Percentiles rank a stretch among this genome's conserved stretches.
These are phyloP conservation scores for Acropternis orthonyx DNA, from an alignment of 2,797 vertebrate genomes.

Conservation along the genomic window DNA sequence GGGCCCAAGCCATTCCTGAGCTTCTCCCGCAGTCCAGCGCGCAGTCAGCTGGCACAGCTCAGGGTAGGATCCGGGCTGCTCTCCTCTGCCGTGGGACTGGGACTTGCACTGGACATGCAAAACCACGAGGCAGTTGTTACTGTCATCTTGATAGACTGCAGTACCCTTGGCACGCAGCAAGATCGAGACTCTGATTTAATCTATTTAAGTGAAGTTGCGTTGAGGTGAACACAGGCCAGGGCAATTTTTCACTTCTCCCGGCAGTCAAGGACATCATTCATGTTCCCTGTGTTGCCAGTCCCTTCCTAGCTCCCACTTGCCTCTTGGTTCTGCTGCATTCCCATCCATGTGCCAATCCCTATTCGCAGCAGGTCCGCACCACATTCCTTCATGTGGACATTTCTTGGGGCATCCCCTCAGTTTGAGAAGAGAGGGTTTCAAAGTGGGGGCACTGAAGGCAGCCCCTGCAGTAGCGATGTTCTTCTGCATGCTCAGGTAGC, in stretches of 20 bases:
- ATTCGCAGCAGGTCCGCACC: neutral
- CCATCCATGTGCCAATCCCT: neutral
- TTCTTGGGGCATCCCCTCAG: neutral
- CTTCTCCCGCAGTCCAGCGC: neutral
- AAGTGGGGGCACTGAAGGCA: neutral
- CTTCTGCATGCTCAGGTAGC: neutral
- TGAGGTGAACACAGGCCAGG: neutral
- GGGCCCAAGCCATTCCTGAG: neutral
- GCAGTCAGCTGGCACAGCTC: neutral
- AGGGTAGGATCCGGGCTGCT: neutral
- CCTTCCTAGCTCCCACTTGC: neutral
- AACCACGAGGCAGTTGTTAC: neutral
- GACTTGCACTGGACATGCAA: neutral
- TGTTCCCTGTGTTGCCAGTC: neutral
- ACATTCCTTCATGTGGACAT: neutral
- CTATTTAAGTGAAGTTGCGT: neutral
- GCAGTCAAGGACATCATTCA: neutral
- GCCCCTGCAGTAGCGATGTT: neutral
- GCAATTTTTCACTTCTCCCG: neutral
- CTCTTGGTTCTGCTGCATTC: neutral
- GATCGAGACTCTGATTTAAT: neutral
- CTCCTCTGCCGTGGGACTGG: neutral
- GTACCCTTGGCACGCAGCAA: neutral
- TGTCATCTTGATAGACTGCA: neutral
- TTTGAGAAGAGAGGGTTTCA: neutral